Evolutionary conservation across 2,113 vertebrate species (phyloP).

Genomic region (Baryphthengus martii): DNA sequence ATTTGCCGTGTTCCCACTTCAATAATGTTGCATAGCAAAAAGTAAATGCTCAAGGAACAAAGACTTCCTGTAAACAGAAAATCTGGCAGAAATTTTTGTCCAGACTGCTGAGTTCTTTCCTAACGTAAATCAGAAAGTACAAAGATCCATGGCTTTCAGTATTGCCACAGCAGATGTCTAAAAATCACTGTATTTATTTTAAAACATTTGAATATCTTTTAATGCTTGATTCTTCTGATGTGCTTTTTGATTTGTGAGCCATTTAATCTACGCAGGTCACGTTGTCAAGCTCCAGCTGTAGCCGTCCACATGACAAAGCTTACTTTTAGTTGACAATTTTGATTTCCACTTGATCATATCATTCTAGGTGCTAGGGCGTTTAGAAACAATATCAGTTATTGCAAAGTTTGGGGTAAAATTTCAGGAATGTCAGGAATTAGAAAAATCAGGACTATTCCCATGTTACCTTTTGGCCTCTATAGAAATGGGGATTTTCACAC

Average conservation of each 20-base stretch:
- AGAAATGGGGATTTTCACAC: background rate
- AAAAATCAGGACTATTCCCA: background rate
- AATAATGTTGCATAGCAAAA: background rate
- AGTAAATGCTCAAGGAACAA: background rate
- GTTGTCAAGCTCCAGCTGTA: background rate
- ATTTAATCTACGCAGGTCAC: background rate
- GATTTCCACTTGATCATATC: background rate
- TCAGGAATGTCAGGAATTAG: background rate
- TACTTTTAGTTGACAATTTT: background rate
- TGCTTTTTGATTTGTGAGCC: background rate
- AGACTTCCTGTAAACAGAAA: background rate
- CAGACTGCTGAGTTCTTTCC: constrained; percentile 11
- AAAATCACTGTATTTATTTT: constrained; percentile 17
- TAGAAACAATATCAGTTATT: background rate
- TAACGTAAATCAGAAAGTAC: background rate
- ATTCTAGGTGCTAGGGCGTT: background rate
- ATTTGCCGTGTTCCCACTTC: background rate
- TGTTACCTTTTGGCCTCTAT: background rate
- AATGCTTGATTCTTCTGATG: background rate
- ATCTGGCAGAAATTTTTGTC: constrained; percentile 32
- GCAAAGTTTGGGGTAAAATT: background rate
- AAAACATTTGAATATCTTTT: constrained; percentile 18
- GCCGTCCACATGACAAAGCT: background rate
- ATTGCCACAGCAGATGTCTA: background rate
- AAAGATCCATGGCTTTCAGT: background rate